Percentiles rank a stretch among this genome's conserved stretches.
phyloP scores from a whole-genome alignment of 2,113 vertebrate genomes.

The Caracal caracal region DNA sequence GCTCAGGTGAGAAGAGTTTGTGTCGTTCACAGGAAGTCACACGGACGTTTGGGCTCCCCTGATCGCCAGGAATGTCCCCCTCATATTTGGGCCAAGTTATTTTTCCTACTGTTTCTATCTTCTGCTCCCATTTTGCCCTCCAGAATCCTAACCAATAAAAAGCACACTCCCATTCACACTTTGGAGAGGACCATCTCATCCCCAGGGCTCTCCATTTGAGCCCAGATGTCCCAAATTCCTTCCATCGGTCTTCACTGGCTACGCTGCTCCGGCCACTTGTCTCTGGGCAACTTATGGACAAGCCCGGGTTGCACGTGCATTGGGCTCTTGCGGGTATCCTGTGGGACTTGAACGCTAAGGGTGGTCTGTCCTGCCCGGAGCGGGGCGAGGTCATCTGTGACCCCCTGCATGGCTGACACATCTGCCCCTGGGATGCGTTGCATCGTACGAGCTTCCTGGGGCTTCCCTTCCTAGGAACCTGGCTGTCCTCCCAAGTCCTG shows the following conservation, averaged over 20 bases:
- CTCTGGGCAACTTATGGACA: not conserved
- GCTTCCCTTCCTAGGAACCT: not conserved
- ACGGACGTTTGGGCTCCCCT: rapidly evolving
- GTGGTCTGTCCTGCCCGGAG: not conserved
- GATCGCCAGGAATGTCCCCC: rapidly evolving
- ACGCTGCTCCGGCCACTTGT: rapidly evolving
- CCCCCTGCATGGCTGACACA: rapidly evolving
- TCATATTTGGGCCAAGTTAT: not conserved
- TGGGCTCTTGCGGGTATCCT: not conserved
- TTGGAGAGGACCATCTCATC: not conserved
- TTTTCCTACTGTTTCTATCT: not conserved
- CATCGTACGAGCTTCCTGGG: not conserved
- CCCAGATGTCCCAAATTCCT: not conserved
- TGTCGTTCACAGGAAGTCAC: not conserved
- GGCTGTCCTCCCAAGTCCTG: not conserved
- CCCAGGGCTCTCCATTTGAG: not conserved
- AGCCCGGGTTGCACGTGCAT: not conserved
- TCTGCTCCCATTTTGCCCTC: not conserved
- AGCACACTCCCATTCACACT: rapidly evolving
- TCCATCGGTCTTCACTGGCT: rapidly evolving
- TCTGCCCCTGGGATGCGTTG: rapidly evolving
- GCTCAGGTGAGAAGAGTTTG: not conserved
- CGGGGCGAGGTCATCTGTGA: not conserved
- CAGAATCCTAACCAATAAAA: not conserved
- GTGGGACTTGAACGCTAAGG: not conserved